A percentile compares a stretch with the other conserved stretches of the same genome.
Conservation (phyloP, 2,888 invertebrate genomes). For the Stenotaenia linearis region DNA sequence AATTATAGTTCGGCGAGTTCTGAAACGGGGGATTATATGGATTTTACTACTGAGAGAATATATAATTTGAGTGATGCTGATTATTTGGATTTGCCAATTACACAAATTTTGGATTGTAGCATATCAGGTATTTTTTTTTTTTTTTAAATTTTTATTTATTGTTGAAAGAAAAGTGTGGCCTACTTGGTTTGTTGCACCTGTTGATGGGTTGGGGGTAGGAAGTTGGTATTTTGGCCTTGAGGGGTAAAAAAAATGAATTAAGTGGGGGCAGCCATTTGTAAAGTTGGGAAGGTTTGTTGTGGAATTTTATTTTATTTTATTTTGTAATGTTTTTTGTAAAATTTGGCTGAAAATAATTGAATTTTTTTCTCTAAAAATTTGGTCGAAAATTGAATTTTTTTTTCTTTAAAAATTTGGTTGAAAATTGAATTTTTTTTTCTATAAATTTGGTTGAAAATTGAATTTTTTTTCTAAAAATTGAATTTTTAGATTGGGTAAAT, state of each 20-base stretch:
- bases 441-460: not conserved
- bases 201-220: no score
- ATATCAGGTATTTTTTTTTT: not conserved
- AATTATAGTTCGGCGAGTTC: not conserved
- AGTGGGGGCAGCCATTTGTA: no score
- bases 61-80: not conserved
- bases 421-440: not conserved
- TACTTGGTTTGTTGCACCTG: no score
- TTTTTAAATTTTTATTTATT: not conserved
- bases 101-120: not conserved
- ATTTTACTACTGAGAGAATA: not conserved
- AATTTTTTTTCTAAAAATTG: not conserved
- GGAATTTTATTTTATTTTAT: no score
- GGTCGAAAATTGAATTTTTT: not conserved
- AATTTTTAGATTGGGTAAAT: not conserved
- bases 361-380: not conserved
- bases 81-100: not conserved
- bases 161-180: not conserved
- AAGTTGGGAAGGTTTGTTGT: no score
- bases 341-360: no score
- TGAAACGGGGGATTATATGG: not conserved
- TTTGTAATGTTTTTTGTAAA: not conserved
- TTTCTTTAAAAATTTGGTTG: no score
- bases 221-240: no score
- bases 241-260: no score